phyloP scores from a whole-genome alignment of 53 echinoderm and acorn worm species.

The Henricia sp. region DNA sequence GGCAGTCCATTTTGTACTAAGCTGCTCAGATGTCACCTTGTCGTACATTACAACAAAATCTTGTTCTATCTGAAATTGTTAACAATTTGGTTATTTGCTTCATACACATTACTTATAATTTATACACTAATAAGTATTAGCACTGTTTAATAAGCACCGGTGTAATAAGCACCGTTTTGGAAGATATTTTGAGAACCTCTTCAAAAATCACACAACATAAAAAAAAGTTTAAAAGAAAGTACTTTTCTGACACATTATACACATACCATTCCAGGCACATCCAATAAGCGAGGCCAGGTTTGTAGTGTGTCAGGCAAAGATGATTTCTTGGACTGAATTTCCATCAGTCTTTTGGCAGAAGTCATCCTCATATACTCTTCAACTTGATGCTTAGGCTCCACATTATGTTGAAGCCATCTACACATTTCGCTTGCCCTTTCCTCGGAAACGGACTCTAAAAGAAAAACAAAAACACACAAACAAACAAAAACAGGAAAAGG shows the following conservation, averaged over 20 bases:
- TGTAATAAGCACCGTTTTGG: too few species aligned
- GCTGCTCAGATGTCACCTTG: conserved; percentile 27
- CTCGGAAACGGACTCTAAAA: conserved; percentile 58
- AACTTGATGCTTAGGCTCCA: conserved; percentile 50
- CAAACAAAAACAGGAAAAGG: not conserved
- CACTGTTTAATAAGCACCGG: too few species aligned
- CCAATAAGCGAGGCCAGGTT: conserved; percentile 52
- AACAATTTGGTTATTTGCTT: not conserved
- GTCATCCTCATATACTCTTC: conserved; percentile 56
- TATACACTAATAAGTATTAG: not conserved
- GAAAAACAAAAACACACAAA: too few species aligned
- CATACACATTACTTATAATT: conserved; percentile 3
- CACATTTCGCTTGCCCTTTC: conserved; percentile 32
- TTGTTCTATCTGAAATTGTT: conserved; percentile 34
- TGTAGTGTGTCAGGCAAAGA: conserved; percentile 26
- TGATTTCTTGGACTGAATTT: conserved; percentile 26
- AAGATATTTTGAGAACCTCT: not conserved
- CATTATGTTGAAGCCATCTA: conserved; percentile 60
- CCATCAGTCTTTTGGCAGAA: conserved; percentile 32
- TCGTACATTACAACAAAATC: conserved; percentile 35
- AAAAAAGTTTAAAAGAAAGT: too few species aligned
- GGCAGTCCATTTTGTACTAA: conserved; percentile 18
- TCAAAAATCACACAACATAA: conserved; percentile 7
- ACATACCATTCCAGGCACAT: conserved; percentile 64
- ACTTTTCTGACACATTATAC: not conserved